Percentiles rank a stretch among this genome's conserved stretches.
Conservation (phyloP, 2,113 vertebrate genomes). For the Macroglossus sobrinus region DNA sequence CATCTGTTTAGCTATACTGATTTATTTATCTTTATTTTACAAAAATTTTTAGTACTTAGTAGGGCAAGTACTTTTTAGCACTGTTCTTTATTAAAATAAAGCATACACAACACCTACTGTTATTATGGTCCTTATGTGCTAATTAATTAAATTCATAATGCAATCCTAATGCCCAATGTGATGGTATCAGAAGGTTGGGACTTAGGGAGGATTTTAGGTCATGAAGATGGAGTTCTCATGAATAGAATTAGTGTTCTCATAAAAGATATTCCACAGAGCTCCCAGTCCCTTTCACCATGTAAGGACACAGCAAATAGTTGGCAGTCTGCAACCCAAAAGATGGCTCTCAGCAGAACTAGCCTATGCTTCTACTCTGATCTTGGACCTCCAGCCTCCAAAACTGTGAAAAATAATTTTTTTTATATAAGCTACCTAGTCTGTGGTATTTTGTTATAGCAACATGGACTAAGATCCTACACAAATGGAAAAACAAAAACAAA, state of each 20-base stretch:
- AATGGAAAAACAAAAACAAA: neutral
- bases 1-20: neutral
- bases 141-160: neutral
- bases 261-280: neutral
- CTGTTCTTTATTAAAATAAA: neutral
- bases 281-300: neutral
- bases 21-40: neutral
- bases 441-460: neutral
- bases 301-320: neutral
- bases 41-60: neutral
- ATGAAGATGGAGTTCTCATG: neutral
- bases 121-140: neutral
- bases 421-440: neutral
- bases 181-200: neutral
- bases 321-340: neutral
- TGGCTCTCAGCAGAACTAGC: neutral
- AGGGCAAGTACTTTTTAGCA: neutral
- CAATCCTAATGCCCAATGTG: neutral
- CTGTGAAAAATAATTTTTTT: neutral
- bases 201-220: neutral
- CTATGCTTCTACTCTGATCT: neutral
- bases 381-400: neutral
- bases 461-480: neutral
- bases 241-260: neutral
- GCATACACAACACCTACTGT: neutral